Evolutionary conservation across 1,140 invertebrate genomes (phyloP).

Genomic region (Mylabris phalerata): DNA sequence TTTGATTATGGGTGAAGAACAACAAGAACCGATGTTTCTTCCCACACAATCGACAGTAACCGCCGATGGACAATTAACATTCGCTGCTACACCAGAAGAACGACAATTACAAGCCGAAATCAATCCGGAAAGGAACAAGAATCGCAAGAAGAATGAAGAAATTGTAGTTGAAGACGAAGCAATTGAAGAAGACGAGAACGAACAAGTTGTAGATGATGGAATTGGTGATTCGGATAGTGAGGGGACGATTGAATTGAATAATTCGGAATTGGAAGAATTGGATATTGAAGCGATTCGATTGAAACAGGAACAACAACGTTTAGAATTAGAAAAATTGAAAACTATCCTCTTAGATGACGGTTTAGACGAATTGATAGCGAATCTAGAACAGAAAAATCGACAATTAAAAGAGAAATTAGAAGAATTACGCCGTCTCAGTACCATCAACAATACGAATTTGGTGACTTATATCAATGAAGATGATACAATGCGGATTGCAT

Average conservation of each 20-base stretch:
- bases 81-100: conserved; percentile 39
- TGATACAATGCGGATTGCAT: conserved; percentile 34
- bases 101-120: conserved; percentile 20
- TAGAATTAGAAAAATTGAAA: conserved; percentile 31
- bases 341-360: conserved; percentile 32
- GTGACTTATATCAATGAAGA: conserved; percentile 33
- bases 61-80: conserved; percentile 46
- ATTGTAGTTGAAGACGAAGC: conserved; percentile 12
- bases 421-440: conserved; percentile 33
- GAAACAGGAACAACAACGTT: conserved; percentile 31
- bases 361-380: conserved; percentile 35
- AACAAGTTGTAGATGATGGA: neutral
- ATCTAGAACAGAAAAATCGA: conserved; percentile 36
- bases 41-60: conserved; percentile 52
- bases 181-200: neutral
- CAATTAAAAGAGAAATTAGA: conserved; percentile 36
- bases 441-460: conserved; percentile 30
- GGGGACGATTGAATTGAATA: conserved; percentile 20
- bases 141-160: conserved; percentile 18
- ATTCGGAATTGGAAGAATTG: conserved; percentile 27
- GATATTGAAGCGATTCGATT: conserved; percentile 28
- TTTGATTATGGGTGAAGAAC: conserved; percentile 38
- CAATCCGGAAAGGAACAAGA: conserved; percentile 23
- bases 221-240: conserved; percentile 3
- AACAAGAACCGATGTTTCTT: conserved; percentile 46